phyloP scores from a whole-genome alignment of 2,113 vertebrate species.

The Tachuris rubrigastra region DNA sequence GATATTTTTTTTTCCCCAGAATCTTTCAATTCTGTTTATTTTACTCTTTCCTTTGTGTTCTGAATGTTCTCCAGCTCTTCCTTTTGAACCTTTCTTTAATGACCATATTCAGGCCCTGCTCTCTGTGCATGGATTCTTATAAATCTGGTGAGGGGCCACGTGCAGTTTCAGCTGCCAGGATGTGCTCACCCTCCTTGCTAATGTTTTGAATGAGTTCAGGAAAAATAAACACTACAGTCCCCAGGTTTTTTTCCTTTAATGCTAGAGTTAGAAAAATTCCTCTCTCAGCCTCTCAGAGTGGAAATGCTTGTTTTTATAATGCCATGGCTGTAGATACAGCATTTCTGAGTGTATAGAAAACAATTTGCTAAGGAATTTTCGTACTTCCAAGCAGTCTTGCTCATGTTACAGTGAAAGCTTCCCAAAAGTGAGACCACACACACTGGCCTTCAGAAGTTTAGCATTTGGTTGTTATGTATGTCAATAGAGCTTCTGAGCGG shows the following conservation, averaged over 20 bases:
- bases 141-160: background rate
- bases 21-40: background rate
- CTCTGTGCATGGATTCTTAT: background rate
- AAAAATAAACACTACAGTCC: background rate
- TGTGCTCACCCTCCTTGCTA: background rate
- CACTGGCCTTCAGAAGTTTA: background rate
- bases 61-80: background rate
- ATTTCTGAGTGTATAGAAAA: background rate
- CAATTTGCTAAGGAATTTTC: background rate
- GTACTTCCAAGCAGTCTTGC: background rate
- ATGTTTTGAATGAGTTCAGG: background rate
- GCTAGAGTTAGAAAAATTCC: background rate
- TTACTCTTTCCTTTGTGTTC: background rate
- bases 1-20: no score
- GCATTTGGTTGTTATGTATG: rapidly evolving
- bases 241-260: background rate
- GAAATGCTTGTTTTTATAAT: background rate
- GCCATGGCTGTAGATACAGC: background rate
- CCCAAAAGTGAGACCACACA: background rate
- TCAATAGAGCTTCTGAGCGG: background rate
- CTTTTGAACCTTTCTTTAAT: background rate
- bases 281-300: background rate
- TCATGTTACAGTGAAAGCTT: background rate
- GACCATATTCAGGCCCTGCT: background rate
- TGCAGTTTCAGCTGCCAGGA: background rate